A percentile compares a stretch with the other conserved stretches of the same genome.
phyloP scores from a whole-genome alignment of 2,888 invertebrate species.

The Aleiodes leptofemur region DNA sequence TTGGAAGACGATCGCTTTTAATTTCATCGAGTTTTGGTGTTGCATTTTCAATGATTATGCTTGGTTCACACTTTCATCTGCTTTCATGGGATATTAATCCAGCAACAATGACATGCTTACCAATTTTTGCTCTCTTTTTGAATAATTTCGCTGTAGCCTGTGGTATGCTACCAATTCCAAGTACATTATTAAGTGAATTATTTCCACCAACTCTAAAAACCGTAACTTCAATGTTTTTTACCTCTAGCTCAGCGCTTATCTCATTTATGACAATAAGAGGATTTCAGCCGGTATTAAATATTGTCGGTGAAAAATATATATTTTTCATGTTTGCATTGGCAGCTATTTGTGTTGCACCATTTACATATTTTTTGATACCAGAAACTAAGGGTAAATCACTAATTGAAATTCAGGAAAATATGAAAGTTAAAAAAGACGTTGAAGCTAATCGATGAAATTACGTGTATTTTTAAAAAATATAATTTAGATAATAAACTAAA shows the following conservation, averaged over 20 bases:
- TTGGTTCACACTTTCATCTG: constrained; percentile 68
- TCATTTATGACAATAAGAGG: constrained; percentile 62
- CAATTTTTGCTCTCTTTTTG: constrained; percentile 60
- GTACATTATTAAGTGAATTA: constrained; percentile 66
- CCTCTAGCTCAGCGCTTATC: constrained; percentile 59
- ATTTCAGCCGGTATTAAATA: constrained; percentile 66
- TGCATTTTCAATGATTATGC: constrained; percentile 61
- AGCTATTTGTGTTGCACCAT: constrained; percentile 60
- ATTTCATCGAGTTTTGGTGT: constrained; percentile 74
- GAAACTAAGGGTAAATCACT: constrained; percentile 70
- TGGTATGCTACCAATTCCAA: constrained; percentile 67
- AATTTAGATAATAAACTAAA: too few species aligned
- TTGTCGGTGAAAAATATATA: constrained; percentile 66
- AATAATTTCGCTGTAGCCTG: constrained; percentile 62
- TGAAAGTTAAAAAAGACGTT: constrained; percentile 35
- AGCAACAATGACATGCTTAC: constrained; percentile 62
- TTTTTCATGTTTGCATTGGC: constrained; percentile 66
- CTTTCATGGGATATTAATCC: constrained; percentile 55
- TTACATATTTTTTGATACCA: constrained; percentile 63
- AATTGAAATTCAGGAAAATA: constrained; percentile 64
- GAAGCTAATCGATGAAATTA: background rate
- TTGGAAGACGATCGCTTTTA: constrained; percentile 76
- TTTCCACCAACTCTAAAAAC: constrained; percentile 69
- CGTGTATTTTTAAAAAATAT: too few species aligned
- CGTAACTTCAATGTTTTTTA: constrained; percentile 63